Evolutionary conservation across 2,113 vertebrate genomes (phyloP), one percentile per base, ranked within the genome.

Genomic region (Tringa solitaria): DNA sequence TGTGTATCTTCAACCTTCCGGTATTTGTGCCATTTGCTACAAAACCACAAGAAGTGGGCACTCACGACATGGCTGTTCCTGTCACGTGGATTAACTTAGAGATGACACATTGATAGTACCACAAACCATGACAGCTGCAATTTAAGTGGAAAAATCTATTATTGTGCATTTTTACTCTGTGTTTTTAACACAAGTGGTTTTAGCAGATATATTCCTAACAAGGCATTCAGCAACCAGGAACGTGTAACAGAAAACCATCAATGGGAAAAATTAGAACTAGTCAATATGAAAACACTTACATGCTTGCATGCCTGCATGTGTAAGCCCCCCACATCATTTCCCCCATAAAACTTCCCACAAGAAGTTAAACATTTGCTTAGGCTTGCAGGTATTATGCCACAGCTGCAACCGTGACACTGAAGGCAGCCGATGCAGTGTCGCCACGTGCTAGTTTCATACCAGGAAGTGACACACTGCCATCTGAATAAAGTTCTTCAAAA

Each of bases 381-480:
- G 15, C 20, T 82, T n/a, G 61, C 27, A 65, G 45, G 37, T 61
- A 61, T 69, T 65, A 79, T 69, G 28, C 69, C 76, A 64, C 69
- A 96, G 87, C 70, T 93, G 61, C 74, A 79, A 70, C 32, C 27
- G 20, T 23, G 65, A 46, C 20, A 26, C 60, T 17, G 28, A 73
- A 78, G 41, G 41, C 80, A 75, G 32, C 15, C 54, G n/a, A 1
- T 23, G 65, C 48, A 65, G 74, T 2, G 20, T 26, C 4, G 0
- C 86, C 86, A 89, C 1, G 2, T 76, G 69, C 60, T 45, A 17
- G 61, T 70, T 76, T 74, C 74, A 63, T 7, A 91, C 63, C 81
- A 95, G 94, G 92, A 96, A 96, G 92, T 89, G 70, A 76, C 23
- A 93, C 12, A 41, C 8, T 82, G 35, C 26, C 67, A 68, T 48